Percentiles rank a stretch among this genome's conserved stretches.
Conservation (phyloP, 2,888 invertebrate genomes). For the Coremacera marginata region DNA sequence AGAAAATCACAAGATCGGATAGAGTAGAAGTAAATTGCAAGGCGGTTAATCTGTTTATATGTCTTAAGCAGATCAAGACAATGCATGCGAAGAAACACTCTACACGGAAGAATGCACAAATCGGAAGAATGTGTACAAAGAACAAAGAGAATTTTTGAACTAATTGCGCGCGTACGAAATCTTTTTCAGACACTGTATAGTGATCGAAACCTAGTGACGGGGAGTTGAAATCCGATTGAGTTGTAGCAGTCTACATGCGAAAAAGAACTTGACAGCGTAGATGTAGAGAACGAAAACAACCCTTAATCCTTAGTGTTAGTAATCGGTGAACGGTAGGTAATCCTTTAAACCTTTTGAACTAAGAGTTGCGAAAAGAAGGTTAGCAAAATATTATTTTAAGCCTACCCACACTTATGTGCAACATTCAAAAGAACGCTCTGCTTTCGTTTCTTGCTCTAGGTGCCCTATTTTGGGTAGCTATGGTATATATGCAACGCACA, state of each 20-base stretch:
- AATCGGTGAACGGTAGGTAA: constrained; percentile 67
- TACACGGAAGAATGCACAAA: constrained; percentile 57
- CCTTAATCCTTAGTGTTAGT: constrained; percentile 68
- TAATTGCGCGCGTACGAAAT: constrained; percentile 59
- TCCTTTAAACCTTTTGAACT: constrained; percentile 68
- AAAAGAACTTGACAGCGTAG: not conserved
- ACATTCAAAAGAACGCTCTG: not conserved
- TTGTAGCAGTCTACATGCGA: constrained; percentile 7
- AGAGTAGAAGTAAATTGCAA: constrained; percentile 65
- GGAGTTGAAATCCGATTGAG: constrained; percentile 46
- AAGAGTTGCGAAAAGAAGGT: constrained; percentile 61
- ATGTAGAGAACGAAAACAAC: constrained; percentile 54
- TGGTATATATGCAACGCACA: constrained; percentile 18
- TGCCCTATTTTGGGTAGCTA: not conserved
- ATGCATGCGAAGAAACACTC: constrained; percentile 49
- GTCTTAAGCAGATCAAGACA: constrained; percentile 64
- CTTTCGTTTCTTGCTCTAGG: not conserved
- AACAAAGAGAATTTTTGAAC: constrained; percentile 54
- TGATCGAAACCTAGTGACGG: constrained; percentile 30
- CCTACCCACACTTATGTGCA: constrained; percentile 15
- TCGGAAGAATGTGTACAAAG: not conserved
- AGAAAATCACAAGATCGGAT: constrained; percentile 49
- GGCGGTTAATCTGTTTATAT: constrained; percentile 70
- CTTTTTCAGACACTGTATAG: constrained; percentile 33
- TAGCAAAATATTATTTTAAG: constrained; percentile 61